Percentiles rank a stretch among this genome's conserved stretches.
phyloP scores from a whole-genome alignment of 2,888 invertebrate species.

The Cheiracanthium punctorium region DNA sequence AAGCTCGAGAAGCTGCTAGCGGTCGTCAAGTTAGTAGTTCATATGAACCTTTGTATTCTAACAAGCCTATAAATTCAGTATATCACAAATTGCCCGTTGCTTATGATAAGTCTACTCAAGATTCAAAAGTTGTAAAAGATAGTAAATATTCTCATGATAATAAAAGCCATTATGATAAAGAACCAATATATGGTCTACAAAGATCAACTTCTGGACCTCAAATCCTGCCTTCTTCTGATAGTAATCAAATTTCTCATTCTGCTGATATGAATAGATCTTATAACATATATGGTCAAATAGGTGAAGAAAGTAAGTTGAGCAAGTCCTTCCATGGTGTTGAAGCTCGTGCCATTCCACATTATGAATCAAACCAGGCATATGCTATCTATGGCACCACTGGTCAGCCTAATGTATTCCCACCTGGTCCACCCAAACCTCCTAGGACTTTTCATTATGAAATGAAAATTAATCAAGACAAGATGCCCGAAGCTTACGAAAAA shows the following conservation, averaged over 20 bases:
- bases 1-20: slow-evolving; percentile 11
- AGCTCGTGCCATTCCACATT: slow-evolving; percentile 18
- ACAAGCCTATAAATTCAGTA: slow-evolving; percentile 28
- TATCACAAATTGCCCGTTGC: slow-evolving; percentile 49
- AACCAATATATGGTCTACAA: slow-evolving; percentile 50
- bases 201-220: slow-evolving; percentile 65
- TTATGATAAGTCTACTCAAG: slow-evolving; percentile 37
- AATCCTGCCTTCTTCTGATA: slow-evolving; percentile 35
- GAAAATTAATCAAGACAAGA: slow-evolving; percentile 24
- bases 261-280: slow-evolving; percentile 29
- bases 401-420: slow-evolving; percentile 43
- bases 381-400: slow-evolving; percentile 2
- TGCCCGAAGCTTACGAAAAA: slow-evolving; percentile 26
- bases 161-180: slow-evolving; percentile 35
- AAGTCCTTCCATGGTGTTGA: slow-evolving; percentile 19
- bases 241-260: background rate
- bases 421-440: slow-evolving; percentile 69
- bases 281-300: slow-evolving; percentile 4
- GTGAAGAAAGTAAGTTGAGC: slow-evolving; percentile 11
- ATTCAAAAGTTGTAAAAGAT: slow-evolving; percentile 27
- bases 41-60: slow-evolving; percentile 54
- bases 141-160: slow-evolving; percentile 30
- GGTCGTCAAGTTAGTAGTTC: background rate
- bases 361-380: slow-evolving; percentile 31
- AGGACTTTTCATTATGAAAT: slow-evolving; percentile 65